Base-by-base conservation (phyloP, 2,797 vertebrate genomes). In the Poeciliopsis paucimaculata region DNA sequence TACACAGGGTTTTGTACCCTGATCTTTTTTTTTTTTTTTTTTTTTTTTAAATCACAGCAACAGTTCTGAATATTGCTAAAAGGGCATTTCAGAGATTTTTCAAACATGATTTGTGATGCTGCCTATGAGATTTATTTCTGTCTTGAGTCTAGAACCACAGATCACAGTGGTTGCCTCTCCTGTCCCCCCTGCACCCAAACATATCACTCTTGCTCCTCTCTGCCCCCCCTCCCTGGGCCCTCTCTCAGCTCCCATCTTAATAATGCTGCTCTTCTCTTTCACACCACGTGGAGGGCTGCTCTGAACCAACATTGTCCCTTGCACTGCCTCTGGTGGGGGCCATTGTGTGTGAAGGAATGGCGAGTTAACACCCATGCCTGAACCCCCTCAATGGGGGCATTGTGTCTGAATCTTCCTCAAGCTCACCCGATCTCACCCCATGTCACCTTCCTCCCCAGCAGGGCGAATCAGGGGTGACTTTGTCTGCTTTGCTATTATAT, bases 331-430 rank as follows among this genome's bases (percentile, higher is more conserved):
- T 90, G 89, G 88, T 92, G 93, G 94, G 90, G 90, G 86, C 93
- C 91, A 95, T 96, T 97, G 93, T 94, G 87, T 93, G 93, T 93
- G 92, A 91, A 92, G 94, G 93, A 94, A 96, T 94, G 93, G 95
- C 80, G 88, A 93, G 95, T 94, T 89, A 93, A 95, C 94, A 96
- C 94, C 94, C 94, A 88, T 95, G 87, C 95, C 88, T 93, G 85
- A 90, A 94, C 92, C 91, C 91, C 74, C 92, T 96, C 94, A 96
- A 96, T 96, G 94, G 94, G 88, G 76, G 85, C 93, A 96, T 96
- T 96, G 95, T 97, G 95, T 95, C 94, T 94, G 93, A 96, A 93
- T 94, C 92, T 93, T 94, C 93, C 86, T 84, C 88, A 74, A 66
- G 84, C 90, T 92, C 91, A 87, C 91, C 92, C 91, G 89, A 78